Evolutionary conservation across 2,888 invertebrate species (phyloP), one percentile per base, ranked within the genome.

Genomic region (Cosmopolites sordidus): DNA sequence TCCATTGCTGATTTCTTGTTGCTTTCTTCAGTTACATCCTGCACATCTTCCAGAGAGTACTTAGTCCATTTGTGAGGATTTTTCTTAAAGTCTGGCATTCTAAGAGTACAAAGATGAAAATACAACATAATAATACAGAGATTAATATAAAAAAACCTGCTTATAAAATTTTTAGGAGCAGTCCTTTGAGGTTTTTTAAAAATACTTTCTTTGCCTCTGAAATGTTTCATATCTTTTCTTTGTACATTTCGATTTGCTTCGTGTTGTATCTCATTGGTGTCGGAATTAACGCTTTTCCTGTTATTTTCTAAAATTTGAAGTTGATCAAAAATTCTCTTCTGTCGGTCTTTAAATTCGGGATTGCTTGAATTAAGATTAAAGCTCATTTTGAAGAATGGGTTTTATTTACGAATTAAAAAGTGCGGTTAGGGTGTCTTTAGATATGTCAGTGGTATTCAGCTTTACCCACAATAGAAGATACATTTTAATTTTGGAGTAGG

Each of bases 11-110:
- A 87, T 41, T 82, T 80, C 11, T 84, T 83, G 65, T 92, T 92
- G 38, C 85, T 83, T 47, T 79, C 78, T 51, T 92, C 89, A 0
- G 90, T 87, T 75, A 90, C 85, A 65, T 90, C 89, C 12, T 83
- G 82, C 2, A 91, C 89, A 79, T 92, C 89, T 17, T 83, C 84
- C 14, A 93, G 72, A 12, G 84, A 83, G 66, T 93, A 92, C 66
- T 84, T 87, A 9, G 81, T 83, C 88, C 89, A 92, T 67, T 87
- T 89, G 56, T 87, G 81, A 11, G 92, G 92, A 73, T 91, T 84
- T 59, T 80, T 81, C 65, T 84, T 79, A 65, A 82, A 81, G 60
- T 78, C 79, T 37, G 80, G 80, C 2, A 73, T 68, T 43, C 68
- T 56, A 43, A n/a, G 37, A 48, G 27, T n/a, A 37, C 2, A 37